Evolutionary conservation across 2,888 invertebrate species (phyloP).

Genomic region (Melanophora roralis): DNA sequence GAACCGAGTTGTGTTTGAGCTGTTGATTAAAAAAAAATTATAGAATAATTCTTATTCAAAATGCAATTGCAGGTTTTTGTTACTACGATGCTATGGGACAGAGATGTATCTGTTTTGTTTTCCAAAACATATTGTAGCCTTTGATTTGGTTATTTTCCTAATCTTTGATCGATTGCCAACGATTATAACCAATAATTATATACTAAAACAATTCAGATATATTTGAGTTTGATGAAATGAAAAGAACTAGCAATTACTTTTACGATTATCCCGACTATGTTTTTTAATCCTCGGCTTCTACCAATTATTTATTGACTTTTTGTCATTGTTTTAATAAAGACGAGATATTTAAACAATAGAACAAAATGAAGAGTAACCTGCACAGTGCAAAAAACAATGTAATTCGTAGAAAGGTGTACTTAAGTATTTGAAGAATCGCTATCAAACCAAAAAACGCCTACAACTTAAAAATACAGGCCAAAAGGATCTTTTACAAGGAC

Average conservation of each 20-base stretch:
- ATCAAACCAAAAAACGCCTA: slow-evolving; percentile 42
- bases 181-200: slow-evolving; percentile 40
- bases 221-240: neutral
- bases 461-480: neutral
- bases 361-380: slow-evolving; percentile 10
- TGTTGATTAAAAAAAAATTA: too few relatives aligned
- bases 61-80: too few relatives aligned
- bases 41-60: too few relatives aligned
- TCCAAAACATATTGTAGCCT: neutral
- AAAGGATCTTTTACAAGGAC: neutral
- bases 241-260: neutral
- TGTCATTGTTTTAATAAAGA: slow-evolving; percentile 36
- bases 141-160: neutral
- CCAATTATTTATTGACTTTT: slow-evolving; percentile 51
- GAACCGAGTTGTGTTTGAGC: slow-evolving; percentile 23
- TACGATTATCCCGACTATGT: neutral
- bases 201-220: slow-evolving; percentile 20
- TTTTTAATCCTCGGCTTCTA: slow-evolving; percentile 42
- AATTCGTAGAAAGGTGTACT: neutral
- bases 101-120: too few relatives aligned
- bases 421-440: slow-evolving; percentile 23
- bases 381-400: slow-evolving; percentile 14
- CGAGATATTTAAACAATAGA: slow-evolving; percentile 22
- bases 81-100: too few relatives aligned
- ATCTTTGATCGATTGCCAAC: slow-evolving; percentile 33